Evolutionary conservation across 1,140 invertebrate species (phyloP).

Genomic region (Stegodyphus mimosarum): DNA sequence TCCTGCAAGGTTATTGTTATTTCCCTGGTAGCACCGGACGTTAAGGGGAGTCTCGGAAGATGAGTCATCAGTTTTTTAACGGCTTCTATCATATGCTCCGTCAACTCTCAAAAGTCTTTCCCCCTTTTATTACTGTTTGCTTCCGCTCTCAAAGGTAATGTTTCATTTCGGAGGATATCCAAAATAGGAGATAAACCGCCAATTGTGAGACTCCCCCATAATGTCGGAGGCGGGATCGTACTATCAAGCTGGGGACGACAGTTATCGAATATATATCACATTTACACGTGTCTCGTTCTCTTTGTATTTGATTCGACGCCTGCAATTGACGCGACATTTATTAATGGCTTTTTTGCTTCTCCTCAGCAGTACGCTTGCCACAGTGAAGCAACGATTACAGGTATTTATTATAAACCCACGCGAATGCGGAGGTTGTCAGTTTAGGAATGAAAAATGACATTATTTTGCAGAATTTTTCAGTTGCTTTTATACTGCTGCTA

Average conservation of each 20-base stretch:
- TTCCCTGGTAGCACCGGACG: not conserved
- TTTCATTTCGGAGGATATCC: no score
- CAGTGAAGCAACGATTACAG: not conserved
- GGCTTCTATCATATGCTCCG: no score
- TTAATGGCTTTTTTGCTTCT: constrained; percentile 35
- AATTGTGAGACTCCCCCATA: not conserved
- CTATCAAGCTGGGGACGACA: constrained; percentile 22
- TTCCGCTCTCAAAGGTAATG: no score
- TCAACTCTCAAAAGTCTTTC: not conserved
- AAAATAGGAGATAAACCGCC: no score
- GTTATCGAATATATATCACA: constrained; percentile 58
- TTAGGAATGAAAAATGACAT: no score
- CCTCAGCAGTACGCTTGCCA: not conserved
- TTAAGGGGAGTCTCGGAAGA: not conserved
- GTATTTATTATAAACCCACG: no score
- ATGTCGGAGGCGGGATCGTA: constrained; percentile 16
- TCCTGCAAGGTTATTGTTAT: no score
- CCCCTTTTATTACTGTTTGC: not conserved
- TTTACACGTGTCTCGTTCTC: constrained; percentile 43
- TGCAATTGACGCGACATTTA: constrained; percentile 54
- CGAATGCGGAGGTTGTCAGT: no score
- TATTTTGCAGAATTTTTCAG: no score
- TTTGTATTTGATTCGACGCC: constrained; percentile 28
- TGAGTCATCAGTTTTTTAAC: no score
- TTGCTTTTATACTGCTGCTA: no score